Percentiles rank a stretch among this genome's conserved stretches.
Evolutionary conservation across 2,797 vertebrate species (phyloP).

Genomic region (Danio tinwini): DNA sequence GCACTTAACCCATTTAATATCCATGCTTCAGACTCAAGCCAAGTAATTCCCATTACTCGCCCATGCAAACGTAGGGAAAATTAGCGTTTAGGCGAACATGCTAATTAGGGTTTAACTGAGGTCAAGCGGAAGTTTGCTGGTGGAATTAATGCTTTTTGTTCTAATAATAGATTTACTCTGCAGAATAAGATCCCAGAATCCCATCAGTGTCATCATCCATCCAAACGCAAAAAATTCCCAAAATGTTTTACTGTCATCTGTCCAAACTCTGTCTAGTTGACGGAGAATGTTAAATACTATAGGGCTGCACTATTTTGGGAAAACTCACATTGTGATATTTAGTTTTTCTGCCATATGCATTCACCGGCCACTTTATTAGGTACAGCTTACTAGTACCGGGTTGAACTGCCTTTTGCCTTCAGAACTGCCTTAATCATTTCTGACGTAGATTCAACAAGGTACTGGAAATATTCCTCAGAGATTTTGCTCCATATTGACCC

Average conservation of each 20-base stretch:
- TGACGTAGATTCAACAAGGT: too few relatives aligned
- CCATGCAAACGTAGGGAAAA: slow-evolving; percentile 41
- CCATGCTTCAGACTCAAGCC: slow-evolving; percentile 41
- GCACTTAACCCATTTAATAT: slow-evolving; percentile 57
- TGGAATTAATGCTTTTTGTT: background rate
- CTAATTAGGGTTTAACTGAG: slow-evolving; percentile 34
- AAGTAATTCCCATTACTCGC: slow-evolving; percentile 49
- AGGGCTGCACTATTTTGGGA: too few relatives aligned
- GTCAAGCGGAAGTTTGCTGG: slow-evolving; percentile 21
- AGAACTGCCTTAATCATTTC: too few relatives aligned
- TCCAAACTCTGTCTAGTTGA: background rate
- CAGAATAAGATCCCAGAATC: slow-evolving; percentile 2
- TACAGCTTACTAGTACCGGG: too few relatives aligned
- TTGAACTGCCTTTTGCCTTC: too few relatives aligned
- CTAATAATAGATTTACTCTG: slow-evolving; percentile 23
- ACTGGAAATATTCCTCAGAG: too few relatives aligned
- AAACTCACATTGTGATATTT: too few relatives aligned
- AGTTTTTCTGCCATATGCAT: too few relatives aligned
- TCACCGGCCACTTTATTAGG: too few relatives aligned
- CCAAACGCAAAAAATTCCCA: background rate
- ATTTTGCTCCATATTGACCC: too few relatives aligned
- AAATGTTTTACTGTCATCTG: background rate
- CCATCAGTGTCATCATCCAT: background rate
- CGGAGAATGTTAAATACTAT: background rate
- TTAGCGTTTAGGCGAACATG: slow-evolving; percentile 17